These are phyloP conservation scores for Psix sp. DNA, from an alignment of 1,140 invertebrate species.

Conservation along the genomic window DNA sequence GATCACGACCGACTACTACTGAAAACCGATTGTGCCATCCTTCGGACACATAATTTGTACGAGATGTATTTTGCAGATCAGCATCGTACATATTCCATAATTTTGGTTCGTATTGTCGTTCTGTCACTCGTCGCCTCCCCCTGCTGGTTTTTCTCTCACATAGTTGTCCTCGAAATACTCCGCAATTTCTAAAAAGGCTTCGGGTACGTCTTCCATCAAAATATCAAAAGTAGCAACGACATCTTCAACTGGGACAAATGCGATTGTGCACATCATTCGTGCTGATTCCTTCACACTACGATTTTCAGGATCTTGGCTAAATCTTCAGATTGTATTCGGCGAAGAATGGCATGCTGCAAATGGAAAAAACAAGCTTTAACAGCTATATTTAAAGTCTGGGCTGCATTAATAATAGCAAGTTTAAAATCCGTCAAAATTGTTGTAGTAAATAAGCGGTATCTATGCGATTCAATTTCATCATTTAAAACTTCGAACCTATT, in stretches of 20 bases:
- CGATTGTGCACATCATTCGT: conserved; percentile 12
- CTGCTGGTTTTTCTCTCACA: conserved; percentile 7
- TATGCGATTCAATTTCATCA: neutral
- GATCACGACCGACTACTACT: no score
- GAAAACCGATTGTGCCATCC: no score
- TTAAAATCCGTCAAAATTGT: conserved; percentile 22
- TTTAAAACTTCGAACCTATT: conserved; percentile 11
- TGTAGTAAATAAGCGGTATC: neutral
- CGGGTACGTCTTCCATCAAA: conserved; percentile 2
- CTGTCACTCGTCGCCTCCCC: conserved; percentile 1
- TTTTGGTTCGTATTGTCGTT: no score
- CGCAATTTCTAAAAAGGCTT: neutral
- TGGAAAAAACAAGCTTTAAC: conserved; percentile 6
- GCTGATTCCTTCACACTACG: neutral
- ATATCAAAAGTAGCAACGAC: neutral
- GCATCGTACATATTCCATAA: no score
- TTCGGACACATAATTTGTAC: no score
- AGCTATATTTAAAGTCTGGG: conserved; percentile 2
- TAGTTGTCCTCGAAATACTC: no score
- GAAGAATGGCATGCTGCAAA: neutral
- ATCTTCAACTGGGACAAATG: conserved; percentile 19
- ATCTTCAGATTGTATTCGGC: no score
- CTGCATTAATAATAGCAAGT: conserved; percentile 25
- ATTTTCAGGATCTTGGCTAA: no score
- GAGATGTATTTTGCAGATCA: no score